Evolutionary conservation across 1,140 invertebrate species (phyloP), one percentile per base, ranked within the genome.

Genomic region (Diorhabda carinulata): DNA sequence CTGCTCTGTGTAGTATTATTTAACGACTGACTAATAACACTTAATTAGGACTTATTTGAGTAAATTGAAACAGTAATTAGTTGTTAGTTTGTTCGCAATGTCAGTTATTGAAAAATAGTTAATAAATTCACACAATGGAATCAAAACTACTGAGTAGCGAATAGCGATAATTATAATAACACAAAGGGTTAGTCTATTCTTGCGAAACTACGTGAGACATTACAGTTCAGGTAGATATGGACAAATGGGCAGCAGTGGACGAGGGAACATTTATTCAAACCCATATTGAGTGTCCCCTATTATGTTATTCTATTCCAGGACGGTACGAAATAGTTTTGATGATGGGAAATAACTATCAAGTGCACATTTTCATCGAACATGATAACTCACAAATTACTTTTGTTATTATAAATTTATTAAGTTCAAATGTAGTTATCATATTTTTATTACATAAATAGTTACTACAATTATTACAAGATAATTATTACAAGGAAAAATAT

Each of bases 151-250:
- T 8, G 6, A 6, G 47, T 52, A 52, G 6, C 2, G 2, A 52
- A n/a, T 52, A 6, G 47, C 47, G 47, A 52, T 52, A 52, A 52
- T 52, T 52, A 52, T 6, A 52, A 52, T 52, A 52, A 3, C n/a
- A 52, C n/a, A 52, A 52, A 52, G 47, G 47, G 6, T 52, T 52
- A 4, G 6, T n/a, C 47, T 52, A 52, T 52, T 52, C 6, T 52
- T 52, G 47, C n/a, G n/a, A 52, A 52, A 52, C 47, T 52, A 52
- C 47, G 47, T 52, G 47, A 52, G 47, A 52, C 47, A 52, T n/a
- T 52, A 52, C 47, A 52, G n/a, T n/a, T n/a, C 47, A 52, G 47
- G 47, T 52, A 52, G 47, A 52, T n/a, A n/a, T 52, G n/a, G 6
- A n/a, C 47, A 52, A 52, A 52, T 52, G 47, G 47, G 6, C 47